Evolutionary conservation across 2,888 invertebrate genomes (phyloP), one percentile per base, ranked within the genome.

Genomic region (Rambutsinella grinnellia): DNA sequence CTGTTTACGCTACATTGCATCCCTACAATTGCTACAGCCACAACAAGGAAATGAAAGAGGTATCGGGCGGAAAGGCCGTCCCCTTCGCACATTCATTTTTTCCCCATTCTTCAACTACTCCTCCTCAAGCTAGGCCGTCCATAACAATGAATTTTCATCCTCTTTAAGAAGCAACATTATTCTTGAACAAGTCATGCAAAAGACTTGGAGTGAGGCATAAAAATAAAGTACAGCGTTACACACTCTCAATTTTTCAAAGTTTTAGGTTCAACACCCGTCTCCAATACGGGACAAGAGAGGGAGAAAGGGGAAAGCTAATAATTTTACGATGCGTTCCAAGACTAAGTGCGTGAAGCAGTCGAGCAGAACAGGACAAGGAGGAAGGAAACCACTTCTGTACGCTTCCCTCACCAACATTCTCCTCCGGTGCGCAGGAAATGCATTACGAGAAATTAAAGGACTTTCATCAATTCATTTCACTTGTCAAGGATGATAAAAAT

Each of bases 1-100:
- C 56, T 70, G 77, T 79, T 36, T 63, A 36, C 79, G 79, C 67
- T 78, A 75, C 75, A 79, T 77, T 75, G 77, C 71, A 28, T 56
- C 54, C 19, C 58, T 49, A 66, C 63, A 57, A 61, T 67, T 67
- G 58, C 69, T 56, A 60, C 36, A 53, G 54, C 63, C 53, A 44
- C 65, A 65, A 68, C 51, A 69, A 44, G 66, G 76, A 71, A 56
- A 67, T 71, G 61, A 76, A 51, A 56, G 58, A 70, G 69, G 70
- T 65, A 70, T 23, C 54, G 51, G 63, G 56, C 58, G 76, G 67
- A 69, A 65, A 70, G 70, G 69, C 69, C 76, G 70, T 68, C 69
- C 69, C 69, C 63, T 58, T 53, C 65, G 27, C 65, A 24, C 53
- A 65, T 56, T 54, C 23, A 65, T 23, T 36, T 36, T 36, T 36